Conservation (phyloP, 2,113 vertebrate species). For the Hippocampus mohnikei region DNA sequence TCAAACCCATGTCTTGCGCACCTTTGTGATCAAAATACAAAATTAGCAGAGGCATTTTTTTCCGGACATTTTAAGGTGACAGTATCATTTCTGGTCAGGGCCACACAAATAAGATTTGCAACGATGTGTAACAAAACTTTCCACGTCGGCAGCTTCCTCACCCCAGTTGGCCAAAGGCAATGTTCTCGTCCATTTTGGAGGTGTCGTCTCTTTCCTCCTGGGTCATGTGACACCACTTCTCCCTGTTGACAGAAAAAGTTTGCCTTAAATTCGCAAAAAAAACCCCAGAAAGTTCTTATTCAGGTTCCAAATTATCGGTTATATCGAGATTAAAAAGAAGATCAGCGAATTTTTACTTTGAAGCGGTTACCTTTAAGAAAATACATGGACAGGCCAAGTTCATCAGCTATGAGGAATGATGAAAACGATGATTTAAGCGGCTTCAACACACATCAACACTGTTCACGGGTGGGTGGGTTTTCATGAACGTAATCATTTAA, state of each 20-base stretch:
- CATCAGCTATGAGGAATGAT: constrained; percentile 10
- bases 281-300: background rate
- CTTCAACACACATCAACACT: constrained; percentile 24
- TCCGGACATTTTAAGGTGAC: background rate
- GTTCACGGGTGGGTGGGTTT: background rate
- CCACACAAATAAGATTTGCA: background rate
- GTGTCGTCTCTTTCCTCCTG: constrained; percentile 90
- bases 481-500: background rate
- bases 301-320: background rate
- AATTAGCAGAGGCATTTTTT: background rate
- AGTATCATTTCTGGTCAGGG: background rate
- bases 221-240: constrained; percentile 98
- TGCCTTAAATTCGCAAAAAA: constrained; percentile 3
- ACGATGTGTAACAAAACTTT: background rate
- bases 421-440: background rate
- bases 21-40: too few species aligned
- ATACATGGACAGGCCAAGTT: background rate
- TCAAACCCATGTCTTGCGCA: too few species aligned
- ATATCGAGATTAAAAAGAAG: background rate
- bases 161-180: constrained; percentile 96
- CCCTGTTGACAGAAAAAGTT: constrained; percentile 73
- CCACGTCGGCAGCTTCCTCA: constrained; percentile 47
- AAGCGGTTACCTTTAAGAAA: background rate
- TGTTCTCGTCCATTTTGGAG: constrained; percentile 92
- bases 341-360: background rate